These are phyloP conservation scores for Xerus rutilus DNA, from an alignment of 2,797 vertebrate genomes.

Conservation along the genomic window DNA sequence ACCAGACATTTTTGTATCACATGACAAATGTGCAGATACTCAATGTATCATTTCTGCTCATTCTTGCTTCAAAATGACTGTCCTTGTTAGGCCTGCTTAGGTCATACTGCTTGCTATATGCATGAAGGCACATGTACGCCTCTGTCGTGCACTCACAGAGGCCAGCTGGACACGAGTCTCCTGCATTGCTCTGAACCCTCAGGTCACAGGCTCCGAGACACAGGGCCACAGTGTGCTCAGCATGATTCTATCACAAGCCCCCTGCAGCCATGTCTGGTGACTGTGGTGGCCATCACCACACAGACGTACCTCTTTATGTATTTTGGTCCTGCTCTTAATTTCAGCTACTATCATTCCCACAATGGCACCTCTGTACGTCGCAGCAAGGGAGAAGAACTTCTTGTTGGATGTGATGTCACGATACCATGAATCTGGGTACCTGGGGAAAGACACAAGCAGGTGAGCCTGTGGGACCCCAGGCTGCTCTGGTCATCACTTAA, in stretches of 20 bases:
- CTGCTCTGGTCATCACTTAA: not conserved
- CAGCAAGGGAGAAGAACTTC: conserved; percentile 99
- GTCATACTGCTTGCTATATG: not conserved
- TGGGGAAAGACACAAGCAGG: conserved; percentile 80
- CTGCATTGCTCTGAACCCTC: rapidly evolving
- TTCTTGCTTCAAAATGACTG: not conserved
- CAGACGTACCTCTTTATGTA: conserved; percentile 96
- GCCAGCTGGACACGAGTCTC: not conserved
- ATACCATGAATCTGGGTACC: conserved; percentile 99
- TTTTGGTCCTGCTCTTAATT: conserved; percentile 99
- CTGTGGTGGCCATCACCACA: rapidly evolving
- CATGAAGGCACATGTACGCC: not conserved
- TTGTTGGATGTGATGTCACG: conserved; percentile 99
- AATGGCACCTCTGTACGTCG: conserved; percentile 96
- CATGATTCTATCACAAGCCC: rapidly evolving
- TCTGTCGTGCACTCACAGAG: not conserved
- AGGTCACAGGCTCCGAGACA: not conserved
- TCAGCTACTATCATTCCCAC: conserved; percentile 99
- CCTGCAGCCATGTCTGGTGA: rapidly evolving
- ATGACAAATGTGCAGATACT: not conserved
- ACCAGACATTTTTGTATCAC: not conserved
- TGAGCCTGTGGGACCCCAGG: not conserved
- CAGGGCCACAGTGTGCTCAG: not conserved
- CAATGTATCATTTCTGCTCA: not conserved
- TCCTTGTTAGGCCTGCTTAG: not conserved